phyloP scores from a whole-genome alignment of 1,140 invertebrate genomes.

The Drosophila triauraria region DNA sequence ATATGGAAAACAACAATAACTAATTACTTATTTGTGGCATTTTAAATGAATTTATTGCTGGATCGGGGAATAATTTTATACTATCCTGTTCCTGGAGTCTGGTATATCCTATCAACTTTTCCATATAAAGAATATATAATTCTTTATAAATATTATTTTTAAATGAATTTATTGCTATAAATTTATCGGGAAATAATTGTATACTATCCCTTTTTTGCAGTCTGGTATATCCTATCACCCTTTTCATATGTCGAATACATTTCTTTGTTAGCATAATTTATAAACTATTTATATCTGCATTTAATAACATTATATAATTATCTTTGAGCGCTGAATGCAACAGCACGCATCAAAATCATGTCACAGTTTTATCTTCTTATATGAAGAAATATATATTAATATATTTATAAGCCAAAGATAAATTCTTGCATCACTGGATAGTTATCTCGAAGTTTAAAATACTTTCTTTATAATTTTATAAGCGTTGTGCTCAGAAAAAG shows the following conservation, averaged over 20 bases:
- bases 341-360: conserved; percentile 7
- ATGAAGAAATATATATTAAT: not conserved
- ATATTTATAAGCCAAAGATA: conserved; percentile 1
- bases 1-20: too few species aligned
- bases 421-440: not conserved
- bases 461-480: not conserved
- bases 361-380: conserved; percentile 2
- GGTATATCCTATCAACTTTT: too few species aligned
- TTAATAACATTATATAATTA: not conserved
- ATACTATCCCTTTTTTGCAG: too few species aligned
- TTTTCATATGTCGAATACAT: not conserved
- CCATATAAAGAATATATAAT: too few species aligned
- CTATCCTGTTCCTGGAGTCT: too few species aligned
- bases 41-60: too few species aligned
- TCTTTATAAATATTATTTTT: too few species aligned
- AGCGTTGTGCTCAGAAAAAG: not conserved
- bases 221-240: too few species aligned
- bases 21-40: too few species aligned
- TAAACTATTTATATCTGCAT: not conserved
- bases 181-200: not conserved
- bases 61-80: not conserved
- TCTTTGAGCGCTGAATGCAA: not conserved
- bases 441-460: not conserved
- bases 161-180: too few species aligned
- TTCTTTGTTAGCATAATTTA: not conserved